A percentile compares a stretch with the other conserved stretches of the same genome.
Conservation (phyloP, 2,113 vertebrate species). For the Microcebus ravelobensis region DNA sequence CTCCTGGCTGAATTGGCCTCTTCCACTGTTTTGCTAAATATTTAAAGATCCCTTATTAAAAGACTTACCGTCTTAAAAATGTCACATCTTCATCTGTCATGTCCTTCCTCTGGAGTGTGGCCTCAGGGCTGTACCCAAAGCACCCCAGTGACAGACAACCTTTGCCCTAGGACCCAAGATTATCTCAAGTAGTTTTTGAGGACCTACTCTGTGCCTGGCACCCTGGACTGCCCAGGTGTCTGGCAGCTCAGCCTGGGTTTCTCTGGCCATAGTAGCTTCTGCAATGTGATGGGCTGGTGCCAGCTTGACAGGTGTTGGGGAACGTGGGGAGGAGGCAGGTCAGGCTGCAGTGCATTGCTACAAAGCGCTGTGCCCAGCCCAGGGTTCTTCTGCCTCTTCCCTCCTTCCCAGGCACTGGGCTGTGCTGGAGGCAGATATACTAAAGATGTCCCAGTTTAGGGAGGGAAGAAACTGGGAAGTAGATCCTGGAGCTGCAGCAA, state of each 20-base stretch:
- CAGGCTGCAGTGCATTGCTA: rapidly evolving
- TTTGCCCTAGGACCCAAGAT: not conserved
- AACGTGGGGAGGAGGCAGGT: rapidly evolving
- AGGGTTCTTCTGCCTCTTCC: not conserved
- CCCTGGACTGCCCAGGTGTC: no score
- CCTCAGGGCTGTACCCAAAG: not conserved
- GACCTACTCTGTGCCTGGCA: not conserved
- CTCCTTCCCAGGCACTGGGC: not conserved
- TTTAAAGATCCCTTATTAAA: constrained; percentile 84
- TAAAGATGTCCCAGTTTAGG: not conserved
- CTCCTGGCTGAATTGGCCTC: constrained; percentile 68
- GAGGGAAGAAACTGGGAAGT: not conserved
- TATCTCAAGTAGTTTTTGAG: not conserved
- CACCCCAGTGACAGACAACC: not conserved
- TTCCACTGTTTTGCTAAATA: constrained; percentile 77
- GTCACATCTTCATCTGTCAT: constrained; percentile 58
- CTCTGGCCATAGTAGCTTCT: not conserved
- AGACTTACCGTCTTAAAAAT: constrained; percentile 75
- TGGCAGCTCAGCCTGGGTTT: not conserved
- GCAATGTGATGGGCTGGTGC: rapidly evolving
- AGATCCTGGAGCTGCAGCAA: rapidly evolving
- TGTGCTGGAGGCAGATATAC: not conserved
- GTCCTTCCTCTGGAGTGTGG: not conserved
- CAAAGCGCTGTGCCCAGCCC: rapidly evolving
- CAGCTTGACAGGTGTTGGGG: not conserved